Percentiles rank a stretch among this genome's conserved stretches.
These are phyloP conservation scores for Lytechinus variegatus DNA, from an alignment of 35 echinoderm and acorn worm genomes.

Conservation along the genomic window DNA sequence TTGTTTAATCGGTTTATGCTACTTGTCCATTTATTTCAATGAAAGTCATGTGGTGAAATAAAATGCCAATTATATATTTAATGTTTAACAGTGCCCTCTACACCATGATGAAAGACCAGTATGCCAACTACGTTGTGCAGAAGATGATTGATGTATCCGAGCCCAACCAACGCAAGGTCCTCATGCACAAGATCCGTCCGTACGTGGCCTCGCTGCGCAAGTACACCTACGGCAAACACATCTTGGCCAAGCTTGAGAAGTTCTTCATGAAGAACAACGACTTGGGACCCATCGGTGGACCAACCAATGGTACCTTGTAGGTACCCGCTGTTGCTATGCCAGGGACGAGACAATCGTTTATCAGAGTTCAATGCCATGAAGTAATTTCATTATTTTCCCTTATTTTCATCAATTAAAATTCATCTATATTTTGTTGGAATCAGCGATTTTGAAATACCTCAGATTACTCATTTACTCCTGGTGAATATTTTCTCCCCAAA, in stretches of 20 bases:
- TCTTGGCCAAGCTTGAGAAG: constrained; percentile 99
- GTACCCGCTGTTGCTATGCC: not conserved
- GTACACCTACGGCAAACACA: constrained; percentile 99
- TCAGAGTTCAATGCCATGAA: not conserved
- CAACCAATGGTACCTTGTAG: constrained; percentile 90
- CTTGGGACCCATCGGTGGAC: constrained; percentile 86
- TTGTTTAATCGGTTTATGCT: no score
- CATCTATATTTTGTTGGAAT: not conserved
- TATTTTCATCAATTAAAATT: not conserved
- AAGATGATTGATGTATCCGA: constrained; percentile 99
- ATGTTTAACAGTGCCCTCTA: constrained; percentile 87
- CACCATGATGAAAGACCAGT: constrained; percentile 99
- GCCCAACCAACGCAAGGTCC: constrained; percentile 93
- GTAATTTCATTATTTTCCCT: not conserved
- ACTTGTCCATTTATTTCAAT: no score
- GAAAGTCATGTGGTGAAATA: no score
- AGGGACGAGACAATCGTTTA: not conserved
- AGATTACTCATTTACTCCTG: not conserved
- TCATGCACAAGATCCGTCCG: constrained; percentile 98
- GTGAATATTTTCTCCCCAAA: no score
- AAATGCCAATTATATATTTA: no score
- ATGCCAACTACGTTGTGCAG: constrained; percentile 99
- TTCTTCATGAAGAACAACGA: constrained; percentile 99
- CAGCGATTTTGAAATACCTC: not conserved
- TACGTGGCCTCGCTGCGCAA: constrained; percentile 91